A percentile compares a stretch with the other conserved stretches of the same genome.
Conservation (phyloP, 2,888 invertebrate genomes). For the Uropetala carovei region DNA sequence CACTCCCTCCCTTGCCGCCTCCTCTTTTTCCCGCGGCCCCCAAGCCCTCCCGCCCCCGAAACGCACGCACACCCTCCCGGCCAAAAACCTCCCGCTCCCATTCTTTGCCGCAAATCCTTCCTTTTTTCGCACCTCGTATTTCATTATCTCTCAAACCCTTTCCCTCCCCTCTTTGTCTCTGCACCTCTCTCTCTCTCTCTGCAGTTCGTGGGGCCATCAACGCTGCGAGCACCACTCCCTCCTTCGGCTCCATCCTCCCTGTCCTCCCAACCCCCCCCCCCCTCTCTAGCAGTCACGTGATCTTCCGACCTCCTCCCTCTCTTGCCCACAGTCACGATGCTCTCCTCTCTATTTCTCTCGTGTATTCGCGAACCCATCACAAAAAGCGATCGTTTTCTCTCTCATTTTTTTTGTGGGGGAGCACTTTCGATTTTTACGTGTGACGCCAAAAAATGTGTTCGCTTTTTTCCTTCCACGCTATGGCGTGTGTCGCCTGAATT, state of each 20-base stretch:
- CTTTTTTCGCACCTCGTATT: conserved; percentile 34
- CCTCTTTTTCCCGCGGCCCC: neutral
- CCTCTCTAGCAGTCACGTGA: neutral
- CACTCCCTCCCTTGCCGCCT: neutral
- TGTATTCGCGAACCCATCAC: neutral
- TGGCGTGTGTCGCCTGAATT: conserved; percentile 7
- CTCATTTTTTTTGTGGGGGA: neutral
- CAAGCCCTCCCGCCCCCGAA: neutral
- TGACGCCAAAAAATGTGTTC: neutral
- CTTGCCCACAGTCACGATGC: neutral
- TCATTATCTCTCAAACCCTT: neutral
- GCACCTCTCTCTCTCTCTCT: neutral
- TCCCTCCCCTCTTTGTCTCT: neutral
- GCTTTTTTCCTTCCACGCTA: neutral
- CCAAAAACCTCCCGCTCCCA: conserved; percentile 20
- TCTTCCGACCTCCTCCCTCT: neutral
- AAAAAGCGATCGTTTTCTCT: neutral
- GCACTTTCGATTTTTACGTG: conserved; percentile 15
- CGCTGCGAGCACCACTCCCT: neutral
- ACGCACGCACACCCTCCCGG: neutral
- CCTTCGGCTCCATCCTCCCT: neutral
- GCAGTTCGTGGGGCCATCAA: neutral
- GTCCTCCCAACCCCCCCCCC: neutral
- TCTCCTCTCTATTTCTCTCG: neutral
- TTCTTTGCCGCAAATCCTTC: conserved; percentile 41